phyloP scores from a whole-genome alignment of 2,888 invertebrate species.

The Galerucella pusilla region DNA sequence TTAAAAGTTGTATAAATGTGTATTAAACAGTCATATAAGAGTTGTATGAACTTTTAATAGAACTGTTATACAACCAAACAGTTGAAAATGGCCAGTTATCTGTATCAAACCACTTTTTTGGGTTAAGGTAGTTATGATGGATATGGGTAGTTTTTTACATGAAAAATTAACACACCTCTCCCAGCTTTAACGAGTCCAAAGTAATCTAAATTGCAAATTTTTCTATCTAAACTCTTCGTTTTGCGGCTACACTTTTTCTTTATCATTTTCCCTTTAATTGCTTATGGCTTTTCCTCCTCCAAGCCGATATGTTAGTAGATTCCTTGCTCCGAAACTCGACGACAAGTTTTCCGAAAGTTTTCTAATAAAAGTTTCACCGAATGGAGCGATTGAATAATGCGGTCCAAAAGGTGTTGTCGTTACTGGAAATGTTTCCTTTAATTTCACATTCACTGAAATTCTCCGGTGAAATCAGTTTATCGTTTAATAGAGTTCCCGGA shows the following conservation, averaged over 20 bases:
- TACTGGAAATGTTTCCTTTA: not conserved
- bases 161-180: not conserved
- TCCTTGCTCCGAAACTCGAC: not conserved
- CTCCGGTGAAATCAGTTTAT: not conserved
- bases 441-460: not conserved
- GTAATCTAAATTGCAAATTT: not conserved
- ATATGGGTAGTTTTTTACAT: too few relatives aligned
- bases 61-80: too few relatives aligned
- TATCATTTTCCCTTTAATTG: not conserved
- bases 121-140: too few relatives aligned
- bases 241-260: not conserved
- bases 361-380: slow-evolving; percentile 11
- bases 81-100: too few relatives aligned
- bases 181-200: not conserved
- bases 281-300: not conserved
- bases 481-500: not conserved
- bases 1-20: too few relatives aligned
- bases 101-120: too few relatives aligned
- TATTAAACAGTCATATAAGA: too few relatives aligned
- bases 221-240: not conserved
- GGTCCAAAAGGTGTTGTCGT: not conserved
- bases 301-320: slow-evolving; percentile 9
- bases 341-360: slow-evolving; percentile 7
- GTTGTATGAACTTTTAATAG: too few relatives aligned
- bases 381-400: slow-evolving; percentile 10